A percentile compares a stretch with the other conserved stretches of the same genome.
Evolutionary conservation across 53 echinoderm and acorn worm species (phyloP).

Genomic region (Paracentrotus lividus): DNA sequence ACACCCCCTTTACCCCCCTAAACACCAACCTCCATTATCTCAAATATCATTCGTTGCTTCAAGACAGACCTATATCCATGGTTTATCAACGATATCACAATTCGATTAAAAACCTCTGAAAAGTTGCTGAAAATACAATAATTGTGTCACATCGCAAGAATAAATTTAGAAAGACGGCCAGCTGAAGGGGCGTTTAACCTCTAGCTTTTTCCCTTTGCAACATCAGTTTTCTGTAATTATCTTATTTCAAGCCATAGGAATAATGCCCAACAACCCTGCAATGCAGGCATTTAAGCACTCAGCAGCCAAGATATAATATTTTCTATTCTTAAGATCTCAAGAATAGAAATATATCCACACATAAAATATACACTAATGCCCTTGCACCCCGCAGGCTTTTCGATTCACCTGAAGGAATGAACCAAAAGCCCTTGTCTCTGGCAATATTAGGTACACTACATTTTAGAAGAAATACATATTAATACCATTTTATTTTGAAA

Average conservation of each 20-base stretch:
- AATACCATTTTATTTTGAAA: too few relatives aligned
- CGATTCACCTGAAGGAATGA: too few relatives aligned
- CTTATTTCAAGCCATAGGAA: not conserved
- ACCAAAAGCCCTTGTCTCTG: too few relatives aligned
- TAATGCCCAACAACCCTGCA: not conserved
- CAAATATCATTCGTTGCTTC: constrained; percentile 31
- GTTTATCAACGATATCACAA: not conserved
- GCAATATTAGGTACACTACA: too few relatives aligned
- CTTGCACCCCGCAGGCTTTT: too few relatives aligned
- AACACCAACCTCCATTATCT: not conserved
- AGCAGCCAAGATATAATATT: too few relatives aligned
- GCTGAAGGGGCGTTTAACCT: not conserved
- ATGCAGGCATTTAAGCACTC: not conserved
- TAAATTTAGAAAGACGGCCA: not conserved
- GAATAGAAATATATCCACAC: too few relatives aligned
- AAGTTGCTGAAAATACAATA: constrained; percentile 36
- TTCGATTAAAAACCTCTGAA: not conserved
- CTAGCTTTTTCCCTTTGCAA: not conserved
- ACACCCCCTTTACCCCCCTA: constrained; percentile 12
- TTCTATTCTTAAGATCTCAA: too few relatives aligned
- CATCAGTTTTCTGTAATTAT: not conserved
- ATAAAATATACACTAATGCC: too few relatives aligned
- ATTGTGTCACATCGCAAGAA: constrained; percentile 8
- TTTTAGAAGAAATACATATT: too few relatives aligned
- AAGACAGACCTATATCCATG: constrained; percentile 28